These are phyloP conservation scores for Lasioglossum vierecki DNA, from an alignment of 2,888 invertebrate genomes.

Conservation along the genomic window DNA sequence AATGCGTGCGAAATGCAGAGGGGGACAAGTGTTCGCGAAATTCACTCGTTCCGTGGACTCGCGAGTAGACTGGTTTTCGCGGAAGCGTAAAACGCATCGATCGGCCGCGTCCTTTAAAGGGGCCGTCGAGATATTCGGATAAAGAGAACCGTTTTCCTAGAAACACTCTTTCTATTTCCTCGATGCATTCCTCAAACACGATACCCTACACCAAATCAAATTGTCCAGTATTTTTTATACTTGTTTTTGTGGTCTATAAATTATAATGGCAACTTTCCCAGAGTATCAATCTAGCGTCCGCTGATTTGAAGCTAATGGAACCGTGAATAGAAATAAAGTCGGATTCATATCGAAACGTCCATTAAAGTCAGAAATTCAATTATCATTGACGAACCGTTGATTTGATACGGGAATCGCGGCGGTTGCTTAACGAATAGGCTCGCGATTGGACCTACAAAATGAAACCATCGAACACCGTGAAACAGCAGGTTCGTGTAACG, in stretches of 20 bases:
- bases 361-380: background rate
- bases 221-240: background rate
- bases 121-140: background rate
- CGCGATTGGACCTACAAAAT: background rate
- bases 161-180: background rate
- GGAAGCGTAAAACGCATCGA: conserved; percentile 33
- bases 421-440: background rate
- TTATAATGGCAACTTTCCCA: background rate
- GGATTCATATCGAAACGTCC: background rate
- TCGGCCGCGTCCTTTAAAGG: conserved; percentile 22
- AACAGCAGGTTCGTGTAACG: background rate
- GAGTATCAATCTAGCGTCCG: background rate
- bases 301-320: background rate
- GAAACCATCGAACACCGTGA: conserved; percentile 8
- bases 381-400: background rate
- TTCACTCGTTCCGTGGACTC: conserved; percentile 10
- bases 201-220: no score
- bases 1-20: background rate
- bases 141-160: background rate
- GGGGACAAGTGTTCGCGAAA: conserved; percentile 12
- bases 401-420: background rate
- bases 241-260: background rate
- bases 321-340: background rate
- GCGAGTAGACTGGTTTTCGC: conserved; percentile 7
- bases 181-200: no score